Base-by-base conservation (phyloP, 1,140 invertebrate genomes). In the Ceratina calcarata region DNA sequence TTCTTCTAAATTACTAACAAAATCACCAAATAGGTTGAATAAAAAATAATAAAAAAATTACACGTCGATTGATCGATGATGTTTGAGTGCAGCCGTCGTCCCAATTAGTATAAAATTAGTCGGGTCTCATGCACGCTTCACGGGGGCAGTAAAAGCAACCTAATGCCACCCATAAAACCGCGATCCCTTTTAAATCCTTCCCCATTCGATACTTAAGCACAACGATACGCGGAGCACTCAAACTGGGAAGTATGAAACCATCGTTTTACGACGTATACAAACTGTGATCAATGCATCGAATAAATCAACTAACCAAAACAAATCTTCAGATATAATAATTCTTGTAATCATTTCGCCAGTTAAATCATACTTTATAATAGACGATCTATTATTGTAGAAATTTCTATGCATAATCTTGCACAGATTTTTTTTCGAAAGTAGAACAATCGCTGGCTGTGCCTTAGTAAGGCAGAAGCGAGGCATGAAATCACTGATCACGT, bases 191-290 rank as follows among this genome's bases (percentile, higher is more conserved):
- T 86, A 91, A 91, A 90, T 91, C 88, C 88, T 84, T 78, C 22
- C 61, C 73, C 82, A 45, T 51, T 90, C 87, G 89, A 90, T 90
- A 10, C 85, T 79, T 75, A 78, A 71, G 61, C 66, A 57, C n/a
- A n/a, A n/a, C 77, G 70, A 65, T 71, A 85, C 70, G 78, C 83
- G 49, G 18, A 53, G 77, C 68, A 87, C 85, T 89, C 81, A 60
- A 86, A 91, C 87, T 91, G 88, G 90, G 90, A 90, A 90, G 86
- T 91, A 90, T 90, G 91, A 91, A 91, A 74, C 81, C 65, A 91
- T 89, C 89, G 87, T 91, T 92, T 92, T 92, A 92, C 87, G 91
- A 91, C 82, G 82, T 89, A 6, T 37, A 91, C 88, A 89, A 91
- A 85, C 86, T 87, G 86, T 83, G 32, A n/a, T n/a, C n/a, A n/a